Evolutionary conservation across 1,140 invertebrate species (phyloP), one percentile per base, ranked within the genome.

Genomic region (Drosophila rhopaloa): DNA sequence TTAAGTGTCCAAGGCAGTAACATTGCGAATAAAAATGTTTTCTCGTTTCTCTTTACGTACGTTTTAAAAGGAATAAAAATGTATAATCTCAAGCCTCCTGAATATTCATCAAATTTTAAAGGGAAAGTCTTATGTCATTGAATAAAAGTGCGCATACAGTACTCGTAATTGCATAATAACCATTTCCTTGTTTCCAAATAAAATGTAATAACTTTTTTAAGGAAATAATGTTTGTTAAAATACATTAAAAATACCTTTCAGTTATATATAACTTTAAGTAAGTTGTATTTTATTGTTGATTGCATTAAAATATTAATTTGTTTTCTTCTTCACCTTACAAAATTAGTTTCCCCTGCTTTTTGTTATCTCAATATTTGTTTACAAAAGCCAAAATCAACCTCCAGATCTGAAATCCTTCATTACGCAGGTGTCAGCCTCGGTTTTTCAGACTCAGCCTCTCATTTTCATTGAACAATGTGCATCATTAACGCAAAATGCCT

Each of bases 401-500:
- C 16, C 41, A 10, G 14, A 40, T 13, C 43, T 50, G 65, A 71
- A 32, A 71, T 71, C 65, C 67, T 58, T 71, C 53, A 41, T 53
- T 66, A 71, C 44, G 65, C 67, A 71, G 67, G 67, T 71, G 51
- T 40, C 27, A 40, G 43, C 48, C 66, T 57, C 41, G 29, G 16
- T 1, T 47, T 47, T 41, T 58, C 35, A 44, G 62, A 35, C 29
- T 43, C 41, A 47, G 19, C 59, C 85, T 88, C 89, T 88, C 84
- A 74, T 88, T 88, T 88, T 89, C 84, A 83, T 78, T 84, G 76
- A 88, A 88, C 84, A 88, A 89, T 90, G 84, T 86, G 84, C 84
- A 89, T 88, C 84, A 88, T 88, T 88, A 88, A 88, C 84, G 80
- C 80, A 79, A 73, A 56, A 59, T 46, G 62, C 54, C 71, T 46